Evolutionary conservation across 2,888 invertebrate genomes (phyloP).

Genomic region (Acrocyrtus sp.): DNA sequence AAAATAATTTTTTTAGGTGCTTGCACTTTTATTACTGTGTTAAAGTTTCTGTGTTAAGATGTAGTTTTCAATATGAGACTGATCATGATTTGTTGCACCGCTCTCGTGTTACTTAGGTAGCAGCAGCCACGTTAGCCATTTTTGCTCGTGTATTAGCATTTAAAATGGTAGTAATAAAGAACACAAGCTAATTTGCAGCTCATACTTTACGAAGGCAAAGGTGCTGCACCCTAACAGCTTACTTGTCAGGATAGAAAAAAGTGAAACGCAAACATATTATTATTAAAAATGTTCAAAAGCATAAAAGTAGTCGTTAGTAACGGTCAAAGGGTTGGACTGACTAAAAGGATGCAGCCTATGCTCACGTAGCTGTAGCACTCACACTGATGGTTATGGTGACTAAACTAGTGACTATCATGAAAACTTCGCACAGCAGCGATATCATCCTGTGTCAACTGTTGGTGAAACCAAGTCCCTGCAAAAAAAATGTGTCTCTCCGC

Average conservation of each 20-base stretch:
- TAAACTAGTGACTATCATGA: not conserved
- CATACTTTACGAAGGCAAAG: not conserved
- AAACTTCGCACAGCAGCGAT: not conserved
- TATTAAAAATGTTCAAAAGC: constrained; percentile 16
- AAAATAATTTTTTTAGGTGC: not conserved
- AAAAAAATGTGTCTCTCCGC: no score
- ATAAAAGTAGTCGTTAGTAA: constrained; percentile 41
- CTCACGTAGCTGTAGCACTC: not conserved
- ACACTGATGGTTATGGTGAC: not conserved
- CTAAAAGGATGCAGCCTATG: not conserved
- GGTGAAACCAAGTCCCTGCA: no score
- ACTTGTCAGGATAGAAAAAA: constrained; percentile 14
- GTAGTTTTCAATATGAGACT: not conserved
- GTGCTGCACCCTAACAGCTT: not conserved
- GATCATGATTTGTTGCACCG: not conserved
- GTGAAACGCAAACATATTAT: constrained; percentile 28
- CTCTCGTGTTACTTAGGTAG: no score
- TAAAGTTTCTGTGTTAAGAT: not conserved
- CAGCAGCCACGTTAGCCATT: no score
- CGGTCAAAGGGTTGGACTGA: constrained; percentile 31
- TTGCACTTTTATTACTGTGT: not conserved
- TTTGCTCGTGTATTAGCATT: no score
- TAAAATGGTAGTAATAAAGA: not conserved
- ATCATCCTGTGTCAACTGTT: not conserved
- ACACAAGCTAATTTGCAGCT: not conserved